These are phyloP conservation scores for Sandelia bainsii DNA, from an alignment of 2,797 vertebrate species.

Conservation along the genomic window DNA sequence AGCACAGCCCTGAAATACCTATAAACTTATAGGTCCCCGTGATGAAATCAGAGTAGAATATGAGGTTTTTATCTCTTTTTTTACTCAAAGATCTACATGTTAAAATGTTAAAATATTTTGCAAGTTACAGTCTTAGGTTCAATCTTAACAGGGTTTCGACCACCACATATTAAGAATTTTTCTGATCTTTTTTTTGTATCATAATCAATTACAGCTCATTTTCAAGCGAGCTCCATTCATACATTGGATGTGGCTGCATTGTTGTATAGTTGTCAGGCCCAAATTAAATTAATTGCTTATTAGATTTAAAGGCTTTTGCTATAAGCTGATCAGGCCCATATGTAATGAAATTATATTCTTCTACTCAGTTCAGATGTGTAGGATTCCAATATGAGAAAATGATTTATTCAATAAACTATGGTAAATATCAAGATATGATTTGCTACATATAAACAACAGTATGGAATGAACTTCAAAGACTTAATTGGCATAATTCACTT, in stretches of 20 bases:
- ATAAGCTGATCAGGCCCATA: slow-evolving; percentile 32
- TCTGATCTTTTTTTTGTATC: slow-evolving; percentile 1
- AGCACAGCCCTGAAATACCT: slow-evolving; percentile 7
- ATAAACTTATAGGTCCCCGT: slow-evolving; percentile 1
- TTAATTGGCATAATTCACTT: not conserved
- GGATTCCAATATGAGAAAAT: slow-evolving; percentile 2
- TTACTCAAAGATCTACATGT: not conserved
- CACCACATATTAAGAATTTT: not conserved
- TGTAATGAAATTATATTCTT: slow-evolving; percentile 21
- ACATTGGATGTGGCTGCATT: not conserved
- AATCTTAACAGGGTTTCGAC: slow-evolving; percentile 4
- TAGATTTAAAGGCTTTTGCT: slow-evolving; percentile 40
- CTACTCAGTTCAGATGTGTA: not conserved
- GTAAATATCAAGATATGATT: slow-evolving; percentile 2
- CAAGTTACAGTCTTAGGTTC: not conserved
- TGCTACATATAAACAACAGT: not conserved
- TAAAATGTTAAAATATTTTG: too few species aligned
- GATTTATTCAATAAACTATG: not conserved
- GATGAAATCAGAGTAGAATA: not conserved
- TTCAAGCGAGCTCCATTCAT: slow-evolving; percentile 1
- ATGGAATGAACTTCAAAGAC: not conserved
- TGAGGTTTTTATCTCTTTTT: not conserved
- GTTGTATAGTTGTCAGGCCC: not conserved
- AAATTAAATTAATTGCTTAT: slow-evolving; percentile 42
- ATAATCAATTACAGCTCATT: not conserved